Percentiles rank a stretch among this genome's conserved stretches.
phyloP scores from a whole-genome alignment of 2,113 vertebrate genomes.

The Sciurus niger region DNA sequence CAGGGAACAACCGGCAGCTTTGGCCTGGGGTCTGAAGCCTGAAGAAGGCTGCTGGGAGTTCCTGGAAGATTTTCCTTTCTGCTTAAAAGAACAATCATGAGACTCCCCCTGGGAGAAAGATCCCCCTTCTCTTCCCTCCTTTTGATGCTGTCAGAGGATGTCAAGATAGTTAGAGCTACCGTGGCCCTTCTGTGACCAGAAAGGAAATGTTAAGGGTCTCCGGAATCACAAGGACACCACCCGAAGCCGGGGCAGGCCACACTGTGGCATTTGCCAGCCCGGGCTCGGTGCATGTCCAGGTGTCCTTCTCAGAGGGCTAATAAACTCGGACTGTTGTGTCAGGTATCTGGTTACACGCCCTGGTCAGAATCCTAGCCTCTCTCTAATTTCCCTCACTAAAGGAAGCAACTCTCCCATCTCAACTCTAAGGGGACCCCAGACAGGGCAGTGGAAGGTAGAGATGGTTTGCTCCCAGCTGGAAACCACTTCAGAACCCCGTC shows the following conservation, averaged over 20 bases:
- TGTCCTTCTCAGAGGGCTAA: background rate
- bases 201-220: background rate
- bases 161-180: background rate
- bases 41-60: background rate
- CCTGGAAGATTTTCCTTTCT: conserved; percentile 53
- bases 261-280: too few species aligned
- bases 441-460: background rate
- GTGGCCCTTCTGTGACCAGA: background rate
- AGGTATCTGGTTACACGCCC: background rate
- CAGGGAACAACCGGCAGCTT: background rate
- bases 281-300: background rate
- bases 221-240: background rate
- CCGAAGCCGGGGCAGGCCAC: background rate
- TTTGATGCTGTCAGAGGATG: background rate
- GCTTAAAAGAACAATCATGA: conserved; percentile 1
- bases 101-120: background rate
- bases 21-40: conserved; percentile 18
- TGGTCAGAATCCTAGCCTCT: background rate
- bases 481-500: background rate
- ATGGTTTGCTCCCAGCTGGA: background rate
- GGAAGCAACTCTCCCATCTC: background rate
- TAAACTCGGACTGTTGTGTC: background rate
- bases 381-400: background rate
- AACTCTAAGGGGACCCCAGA: background rate
- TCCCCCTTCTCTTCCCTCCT: background rate